phyloP scores from a whole-genome alignment of 2,888 invertebrate genomes.

The Agonum fuliginosum region DNA sequence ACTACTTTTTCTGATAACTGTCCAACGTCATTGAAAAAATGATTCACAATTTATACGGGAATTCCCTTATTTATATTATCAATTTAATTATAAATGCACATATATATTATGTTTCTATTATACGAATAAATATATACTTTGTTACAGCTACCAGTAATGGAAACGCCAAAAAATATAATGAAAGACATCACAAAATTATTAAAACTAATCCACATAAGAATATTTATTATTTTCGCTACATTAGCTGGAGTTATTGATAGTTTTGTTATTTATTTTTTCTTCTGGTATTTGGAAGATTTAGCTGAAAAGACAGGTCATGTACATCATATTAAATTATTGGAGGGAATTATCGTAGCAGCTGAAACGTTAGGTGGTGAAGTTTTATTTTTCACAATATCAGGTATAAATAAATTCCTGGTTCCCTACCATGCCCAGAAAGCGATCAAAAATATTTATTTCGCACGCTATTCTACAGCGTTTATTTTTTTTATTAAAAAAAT shows the following conservation, averaged over 20 bases:
- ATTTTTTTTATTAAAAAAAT: too few species aligned
- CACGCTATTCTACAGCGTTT: too few species aligned
- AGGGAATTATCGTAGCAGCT: constrained; percentile 86
- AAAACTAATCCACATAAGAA: constrained; percentile 78
- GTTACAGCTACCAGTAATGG: constrained; percentile 80
- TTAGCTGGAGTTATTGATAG: constrained; percentile 87
- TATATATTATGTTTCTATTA: too few species aligned
- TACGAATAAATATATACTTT: not conserved
- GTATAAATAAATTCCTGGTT: constrained; percentile 71
- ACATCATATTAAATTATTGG: constrained; percentile 83
- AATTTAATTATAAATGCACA: too few species aligned
- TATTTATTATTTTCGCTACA: constrained; percentile 84
- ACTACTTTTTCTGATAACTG: too few species aligned
- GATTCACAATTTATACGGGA: too few species aligned
- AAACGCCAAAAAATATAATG: constrained; percentile 81
- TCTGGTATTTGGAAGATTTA: constrained; percentile 88
- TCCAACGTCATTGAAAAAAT: too few species aligned
- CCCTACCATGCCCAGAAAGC: too few species aligned
- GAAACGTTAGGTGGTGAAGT: constrained; percentile 88
- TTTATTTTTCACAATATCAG: constrained; percentile 84
- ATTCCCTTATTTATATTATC: too few species aligned
- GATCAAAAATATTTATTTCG: too few species aligned
- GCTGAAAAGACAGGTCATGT: constrained; percentile 79
- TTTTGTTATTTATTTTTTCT: constrained; percentile 87
- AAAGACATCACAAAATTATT: constrained; percentile 80